phyloP scores from a whole-genome alignment of 2,888 invertebrate genomes.

The Pyrrhosoma nymphula region DNA sequence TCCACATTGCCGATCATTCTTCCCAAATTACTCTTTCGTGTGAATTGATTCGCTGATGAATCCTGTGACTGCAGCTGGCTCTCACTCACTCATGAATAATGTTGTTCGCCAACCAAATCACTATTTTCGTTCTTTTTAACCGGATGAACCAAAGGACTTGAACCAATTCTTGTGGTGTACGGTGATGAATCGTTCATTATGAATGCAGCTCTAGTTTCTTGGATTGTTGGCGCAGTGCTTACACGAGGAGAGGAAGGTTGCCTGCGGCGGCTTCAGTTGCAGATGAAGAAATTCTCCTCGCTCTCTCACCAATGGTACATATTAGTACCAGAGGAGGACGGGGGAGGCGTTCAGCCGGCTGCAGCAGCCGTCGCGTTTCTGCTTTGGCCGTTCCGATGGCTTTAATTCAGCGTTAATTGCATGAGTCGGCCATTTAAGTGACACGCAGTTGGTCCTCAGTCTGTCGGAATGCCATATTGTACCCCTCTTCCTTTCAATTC shows the following conservation, averaged over 20 bases:
- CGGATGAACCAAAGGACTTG: no score
- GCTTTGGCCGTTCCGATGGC: not conserved
- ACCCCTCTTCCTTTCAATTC: not conserved
- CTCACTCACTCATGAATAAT: no score
- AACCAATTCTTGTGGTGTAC: no score
- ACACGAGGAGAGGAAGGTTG: not conserved
- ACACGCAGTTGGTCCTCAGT: not conserved
- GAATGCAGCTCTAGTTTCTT: not conserved
- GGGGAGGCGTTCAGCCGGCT: not conserved
- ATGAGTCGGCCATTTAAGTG: not conserved
- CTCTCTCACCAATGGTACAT: not conserved
- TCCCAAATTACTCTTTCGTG: no score
- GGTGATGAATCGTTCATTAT: no score
- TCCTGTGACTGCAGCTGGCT: no score
- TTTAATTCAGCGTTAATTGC: conserved; percentile 22
- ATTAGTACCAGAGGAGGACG: not conserved
- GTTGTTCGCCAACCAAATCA: no score
- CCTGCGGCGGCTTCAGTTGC: not conserved
- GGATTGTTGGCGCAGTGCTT: not conserved
- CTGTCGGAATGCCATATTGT: not conserved
- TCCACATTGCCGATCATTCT: no score
- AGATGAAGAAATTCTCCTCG: not conserved
- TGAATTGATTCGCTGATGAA: no score
- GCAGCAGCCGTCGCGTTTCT: not conserved
- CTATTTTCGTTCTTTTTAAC: no score